Base-by-base conservation (phyloP, 2,888 invertebrate genomes). In the Limenitis camilla region DNA sequence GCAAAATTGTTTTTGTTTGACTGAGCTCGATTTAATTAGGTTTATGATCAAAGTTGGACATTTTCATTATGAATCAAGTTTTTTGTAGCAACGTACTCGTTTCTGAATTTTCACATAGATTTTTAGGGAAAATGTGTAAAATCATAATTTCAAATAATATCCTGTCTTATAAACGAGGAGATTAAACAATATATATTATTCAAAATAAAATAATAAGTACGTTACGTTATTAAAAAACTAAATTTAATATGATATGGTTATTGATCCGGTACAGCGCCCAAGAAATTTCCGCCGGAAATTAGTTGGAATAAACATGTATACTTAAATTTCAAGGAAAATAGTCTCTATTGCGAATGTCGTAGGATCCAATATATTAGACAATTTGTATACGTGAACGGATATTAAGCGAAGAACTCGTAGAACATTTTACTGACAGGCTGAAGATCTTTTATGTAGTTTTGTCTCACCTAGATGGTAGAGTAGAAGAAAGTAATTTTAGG, bases 231-330 rank as follows among this genome's bases (percentile, higher is more conserved):
- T 44, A 44, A 40, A 49, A 35, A 30, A 49, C 31, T 49, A 50
- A 46, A n/a, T 54, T 46, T 54, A 31, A 39, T 40, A 32, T 5
- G 30, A 40, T 49, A 49, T 42, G 42, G 35, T 48, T 42, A 55
- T 49, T 35, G 44, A 40, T 43, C 32, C 44, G 46, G 44, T 62
- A 58, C 51, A 48, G 39, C 56, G 52, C 46, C 56, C 56, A 60
- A 56, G 50, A 62, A 63, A 64, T 61, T 62, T 68, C 65, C 65
- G 64, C 51, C 70, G 71, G 72, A 73, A 65, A 72, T 72, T 71
- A 44, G 31, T 33, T 44, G 36, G 33, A 19, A 40, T 40, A 39
- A 39, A 31, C n/a, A 27, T 28, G 28, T 28, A 50, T 40, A 30
- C 8, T 6, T 6, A 29, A 29, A 19, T 43, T 11, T 29, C 10